phyloP scores from a whole-genome alignment of 1,140 invertebrate genomes.

The Megathymus violae region DNA sequence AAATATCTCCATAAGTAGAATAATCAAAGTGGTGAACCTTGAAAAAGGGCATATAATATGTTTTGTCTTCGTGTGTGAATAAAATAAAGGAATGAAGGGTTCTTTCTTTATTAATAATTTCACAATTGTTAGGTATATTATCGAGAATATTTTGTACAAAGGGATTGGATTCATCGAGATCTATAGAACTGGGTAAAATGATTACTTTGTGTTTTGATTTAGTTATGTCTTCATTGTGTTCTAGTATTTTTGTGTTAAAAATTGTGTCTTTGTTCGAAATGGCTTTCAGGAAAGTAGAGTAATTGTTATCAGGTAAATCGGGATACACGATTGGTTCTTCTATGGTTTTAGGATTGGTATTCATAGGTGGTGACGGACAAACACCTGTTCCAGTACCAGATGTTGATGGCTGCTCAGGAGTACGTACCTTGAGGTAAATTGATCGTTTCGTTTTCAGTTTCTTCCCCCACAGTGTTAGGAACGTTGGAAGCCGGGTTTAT shows the following conservation, averaged over 20 bases:
- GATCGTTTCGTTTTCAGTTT: neutral
- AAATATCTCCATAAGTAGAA: no score
- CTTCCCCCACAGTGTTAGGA: neutral
- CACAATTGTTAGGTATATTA: neutral
- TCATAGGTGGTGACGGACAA: neutral
- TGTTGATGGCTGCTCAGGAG: neutral
- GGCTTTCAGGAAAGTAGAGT: conserved; percentile 27
- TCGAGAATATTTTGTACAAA: conserved; percentile 21
- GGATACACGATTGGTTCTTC: neutral
- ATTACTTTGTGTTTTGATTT: conserved; percentile 31
- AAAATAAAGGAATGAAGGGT: neutral
- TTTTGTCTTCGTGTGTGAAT: no score
- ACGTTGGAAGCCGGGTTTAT: neutral
- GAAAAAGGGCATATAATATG: no score
- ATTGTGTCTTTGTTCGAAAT: conserved; percentile 21
- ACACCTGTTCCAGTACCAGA: neutral
- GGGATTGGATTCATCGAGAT: conserved; percentile 29
- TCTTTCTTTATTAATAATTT: conserved; percentile 32
- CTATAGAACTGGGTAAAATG: conserved; percentile 35
- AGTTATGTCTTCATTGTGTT: conserved; percentile 32
- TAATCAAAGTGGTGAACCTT: no score
- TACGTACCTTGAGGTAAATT: neutral
- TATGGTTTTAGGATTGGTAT: neutral
- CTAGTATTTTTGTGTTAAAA: conserved; percentile 34
- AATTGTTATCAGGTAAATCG: conserved; percentile 18